These are phyloP conservation scores for Yponomeuta malinellus DNA, from an alignment of 2,888 invertebrate species.

Conservation along the genomic window DNA sequence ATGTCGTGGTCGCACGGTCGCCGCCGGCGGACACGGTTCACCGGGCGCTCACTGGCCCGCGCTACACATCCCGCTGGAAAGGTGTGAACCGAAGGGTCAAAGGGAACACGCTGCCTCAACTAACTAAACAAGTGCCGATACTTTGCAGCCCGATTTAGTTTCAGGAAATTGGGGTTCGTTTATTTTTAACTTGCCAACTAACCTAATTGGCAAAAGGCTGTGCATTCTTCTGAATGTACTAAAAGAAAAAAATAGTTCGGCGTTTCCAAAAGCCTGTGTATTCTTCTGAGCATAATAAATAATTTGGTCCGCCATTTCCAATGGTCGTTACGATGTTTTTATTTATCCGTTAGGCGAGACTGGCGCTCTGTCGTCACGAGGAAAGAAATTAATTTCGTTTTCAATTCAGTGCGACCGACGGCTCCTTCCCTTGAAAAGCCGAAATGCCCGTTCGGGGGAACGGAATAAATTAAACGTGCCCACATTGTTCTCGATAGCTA, in stretches of 20 bases:
- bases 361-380: slow-evolving; percentile 1
- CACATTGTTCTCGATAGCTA: not conserved
- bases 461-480: slow-evolving; percentile 7
- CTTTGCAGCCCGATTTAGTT: not conserved
- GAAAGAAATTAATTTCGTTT: slow-evolving; percentile 37
- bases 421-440: slow-evolving; percentile 12
- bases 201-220: not conserved
- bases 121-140: slow-evolving; percentile 1
- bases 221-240: not conserved
- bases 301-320: not conserved
- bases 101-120: not conserved
- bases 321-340: slow-evolving; percentile 1
- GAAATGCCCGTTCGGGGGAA: not conserved
- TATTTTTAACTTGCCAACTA: not conserved
- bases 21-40: slow-evolving; percentile 52
- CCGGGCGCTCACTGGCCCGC: slow-evolving; percentile 50
- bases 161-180: not conserved
- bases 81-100: slow-evolving; percentile 40
- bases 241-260: too few species aligned
- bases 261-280: not conserved
- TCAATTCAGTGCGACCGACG: slow-evolving; percentile 34
- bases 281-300: not conserved
- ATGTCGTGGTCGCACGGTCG: slow-evolving; percentile 9
- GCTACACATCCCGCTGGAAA: slow-evolving; percentile 31
- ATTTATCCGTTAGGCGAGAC: slow-evolving; percentile 1